phyloP scores from a whole-genome alignment of 2,888 invertebrate genomes.

The Euproctis similis region DNA sequence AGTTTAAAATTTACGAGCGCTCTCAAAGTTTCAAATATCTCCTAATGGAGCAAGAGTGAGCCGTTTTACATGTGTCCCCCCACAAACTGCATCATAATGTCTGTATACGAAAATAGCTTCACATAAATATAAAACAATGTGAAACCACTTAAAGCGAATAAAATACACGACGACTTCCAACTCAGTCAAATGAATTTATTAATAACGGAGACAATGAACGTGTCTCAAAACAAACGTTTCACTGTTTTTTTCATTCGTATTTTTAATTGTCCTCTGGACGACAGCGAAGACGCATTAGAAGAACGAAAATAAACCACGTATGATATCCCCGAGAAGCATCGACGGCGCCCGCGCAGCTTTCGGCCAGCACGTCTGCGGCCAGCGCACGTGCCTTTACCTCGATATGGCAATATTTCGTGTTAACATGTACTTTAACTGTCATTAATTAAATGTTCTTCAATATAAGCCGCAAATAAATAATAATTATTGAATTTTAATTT shows the following conservation, averaged over 20 bases:
- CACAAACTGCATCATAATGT: constrained; percentile 75
- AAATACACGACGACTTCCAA: constrained; percentile 74
- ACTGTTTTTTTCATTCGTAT: constrained; percentile 75
- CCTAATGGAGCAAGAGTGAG: constrained; percentile 73
- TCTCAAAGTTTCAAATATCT: constrained; percentile 74
- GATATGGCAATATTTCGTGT: constrained; percentile 26
- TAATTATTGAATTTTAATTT: constrained; percentile 72
- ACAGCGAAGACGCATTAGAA: constrained; percentile 72
- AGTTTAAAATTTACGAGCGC: constrained; percentile 72
- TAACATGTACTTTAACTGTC: constrained; percentile 43
- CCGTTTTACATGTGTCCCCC: constrained; percentile 72
- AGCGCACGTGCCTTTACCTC: constrained; percentile 10
- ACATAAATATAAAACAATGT: constrained; percentile 77
- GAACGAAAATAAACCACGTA: constrained; percentile 70
- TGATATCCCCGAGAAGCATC: constrained; percentile 47
- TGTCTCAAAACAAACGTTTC: constrained; percentile 72
- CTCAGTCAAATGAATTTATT: constrained; percentile 76
- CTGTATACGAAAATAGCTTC: constrained; percentile 70
- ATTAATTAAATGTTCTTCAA: constrained; percentile 42
- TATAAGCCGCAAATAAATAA: constrained; percentile 36
- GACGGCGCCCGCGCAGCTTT: constrained; percentile 13
- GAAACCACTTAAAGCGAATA: constrained; percentile 77
- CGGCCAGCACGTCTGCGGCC: constrained; percentile 9
- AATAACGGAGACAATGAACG: constrained; percentile 76
- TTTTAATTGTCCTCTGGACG: constrained; percentile 74